Conservation (phyloP, 2,797 vertebrate genomes). For the Ambastaia sidthimunki region DNA sequence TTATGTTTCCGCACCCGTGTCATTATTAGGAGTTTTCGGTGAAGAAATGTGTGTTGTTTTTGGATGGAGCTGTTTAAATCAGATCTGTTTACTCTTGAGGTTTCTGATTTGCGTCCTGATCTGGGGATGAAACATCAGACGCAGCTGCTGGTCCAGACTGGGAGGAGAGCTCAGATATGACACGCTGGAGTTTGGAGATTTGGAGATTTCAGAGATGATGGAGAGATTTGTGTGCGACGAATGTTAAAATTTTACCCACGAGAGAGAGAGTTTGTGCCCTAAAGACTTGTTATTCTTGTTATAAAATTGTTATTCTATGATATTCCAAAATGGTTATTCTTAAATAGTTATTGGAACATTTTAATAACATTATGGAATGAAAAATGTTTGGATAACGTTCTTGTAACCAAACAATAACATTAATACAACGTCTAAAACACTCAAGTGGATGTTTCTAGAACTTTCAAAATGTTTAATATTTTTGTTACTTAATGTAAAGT, state of each 20-base stretch:
- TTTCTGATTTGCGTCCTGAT: too few relatives aligned
- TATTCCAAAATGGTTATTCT: too few relatives aligned
- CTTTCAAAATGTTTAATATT: too few relatives aligned
- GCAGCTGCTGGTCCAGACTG: constrained; percentile 61
- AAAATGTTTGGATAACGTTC: too few relatives aligned
- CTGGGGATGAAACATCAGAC: constrained; percentile 38
- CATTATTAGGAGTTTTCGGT: background rate
- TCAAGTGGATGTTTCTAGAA: too few relatives aligned
- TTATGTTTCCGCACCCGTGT: background rate
- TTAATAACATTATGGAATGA: too few relatives aligned
- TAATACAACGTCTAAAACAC: too few relatives aligned
- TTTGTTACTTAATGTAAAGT: too few relatives aligned
- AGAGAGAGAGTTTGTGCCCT: constrained; percentile 23
- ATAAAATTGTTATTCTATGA: too few relatives aligned
- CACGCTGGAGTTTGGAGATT: constrained; percentile 66
- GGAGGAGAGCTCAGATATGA: constrained; percentile 70
- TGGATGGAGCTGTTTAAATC: background rate
- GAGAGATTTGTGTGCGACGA: constrained; percentile 63
- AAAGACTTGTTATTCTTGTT: constrained; percentile 17
- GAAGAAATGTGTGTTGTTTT: background rate
- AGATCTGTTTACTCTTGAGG: background rate
- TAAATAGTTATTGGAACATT: too few relatives aligned
- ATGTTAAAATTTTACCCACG: constrained; percentile 7
- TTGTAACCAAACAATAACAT: too few relatives aligned
- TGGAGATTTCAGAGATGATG: constrained; percentile 62